Conservation (phyloP, 2,113 vertebrate genomes). For the Hassar affinis region DNA sequence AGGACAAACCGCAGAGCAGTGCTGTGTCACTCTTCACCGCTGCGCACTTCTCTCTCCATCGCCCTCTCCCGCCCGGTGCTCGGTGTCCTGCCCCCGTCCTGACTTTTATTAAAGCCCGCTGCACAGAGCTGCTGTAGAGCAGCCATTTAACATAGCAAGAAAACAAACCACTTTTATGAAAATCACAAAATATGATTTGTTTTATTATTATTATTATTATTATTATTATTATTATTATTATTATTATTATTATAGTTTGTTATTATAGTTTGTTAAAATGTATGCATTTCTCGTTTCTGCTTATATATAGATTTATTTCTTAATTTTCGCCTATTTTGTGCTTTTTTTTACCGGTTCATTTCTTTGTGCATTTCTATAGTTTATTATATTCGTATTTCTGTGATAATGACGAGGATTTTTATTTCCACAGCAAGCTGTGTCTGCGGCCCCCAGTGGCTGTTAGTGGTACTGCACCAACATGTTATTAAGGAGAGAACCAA, state of each 20-base stretch:
- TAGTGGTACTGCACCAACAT: neutral
- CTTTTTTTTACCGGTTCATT: neutral
- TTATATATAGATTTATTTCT: neutral
- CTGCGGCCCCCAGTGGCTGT: neutral
- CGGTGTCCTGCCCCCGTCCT: neutral
- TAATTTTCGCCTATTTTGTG: neutral
- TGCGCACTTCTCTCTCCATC: neutral
- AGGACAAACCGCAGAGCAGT: neutral
- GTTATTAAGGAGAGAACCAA: neutral
- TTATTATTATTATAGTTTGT: no score
- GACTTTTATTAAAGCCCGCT: neutral
- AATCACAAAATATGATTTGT: neutral
- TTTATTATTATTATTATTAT: no score
- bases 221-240: no score
- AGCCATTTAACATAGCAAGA: no score
- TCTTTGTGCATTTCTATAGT: neutral
- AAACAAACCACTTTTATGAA: no score
- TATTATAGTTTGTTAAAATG: neutral
- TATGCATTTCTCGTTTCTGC: neutral
- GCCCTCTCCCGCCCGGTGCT: neutral
- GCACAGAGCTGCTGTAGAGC: neutral
- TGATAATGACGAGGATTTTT: no score
- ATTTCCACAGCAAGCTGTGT: neutral
- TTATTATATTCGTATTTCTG: neutral
- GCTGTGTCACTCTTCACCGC: neutral